phyloP scores from a whole-genome alignment of 1,140 invertebrate genomes.

The Chironomus tepperi region DNA sequence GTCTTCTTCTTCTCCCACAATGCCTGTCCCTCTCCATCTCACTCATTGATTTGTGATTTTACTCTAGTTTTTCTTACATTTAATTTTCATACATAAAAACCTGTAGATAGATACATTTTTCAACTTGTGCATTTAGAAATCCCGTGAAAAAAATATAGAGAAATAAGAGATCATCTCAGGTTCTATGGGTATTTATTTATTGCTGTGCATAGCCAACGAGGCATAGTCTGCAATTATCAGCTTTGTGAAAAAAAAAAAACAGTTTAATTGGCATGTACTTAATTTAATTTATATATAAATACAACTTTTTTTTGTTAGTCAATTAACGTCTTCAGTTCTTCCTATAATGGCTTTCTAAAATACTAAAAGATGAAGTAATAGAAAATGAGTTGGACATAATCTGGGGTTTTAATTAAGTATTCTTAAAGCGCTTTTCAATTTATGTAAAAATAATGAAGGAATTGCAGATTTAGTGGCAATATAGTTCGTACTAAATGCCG shows the following conservation, averaged over 20 bases:
- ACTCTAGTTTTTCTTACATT: conserved; percentile 17
- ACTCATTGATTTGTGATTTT: conserved; percentile 18
- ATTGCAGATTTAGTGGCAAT: no score
- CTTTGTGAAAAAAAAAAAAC: not conserved
- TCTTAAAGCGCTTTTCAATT: no score
- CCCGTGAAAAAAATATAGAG: not conserved
- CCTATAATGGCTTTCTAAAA: no score
- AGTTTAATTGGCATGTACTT: not conserved
- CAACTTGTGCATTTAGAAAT: not conserved
- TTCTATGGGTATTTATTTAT: not conserved
- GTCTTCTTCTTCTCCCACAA: not conserved
- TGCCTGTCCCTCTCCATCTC: not conserved
- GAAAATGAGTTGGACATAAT: not conserved
- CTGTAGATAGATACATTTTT: not conserved
- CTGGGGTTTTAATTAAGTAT: no score
- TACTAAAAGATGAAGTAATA: not conserved
- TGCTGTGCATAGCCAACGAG: not conserved
- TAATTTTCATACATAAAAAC: not conserved
- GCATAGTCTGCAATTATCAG: not conserved
- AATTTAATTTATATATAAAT: no score
- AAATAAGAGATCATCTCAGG: conserved; percentile 19
- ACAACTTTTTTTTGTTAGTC: not conserved
- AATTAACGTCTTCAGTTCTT: not conserved
- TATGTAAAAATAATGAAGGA: no score
- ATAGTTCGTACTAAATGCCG: no score